These are phyloP conservation scores for Yponomeuta evonymella DNA, from an alignment of 2,888 invertebrate genomes.

Conservation along the genomic window DNA sequence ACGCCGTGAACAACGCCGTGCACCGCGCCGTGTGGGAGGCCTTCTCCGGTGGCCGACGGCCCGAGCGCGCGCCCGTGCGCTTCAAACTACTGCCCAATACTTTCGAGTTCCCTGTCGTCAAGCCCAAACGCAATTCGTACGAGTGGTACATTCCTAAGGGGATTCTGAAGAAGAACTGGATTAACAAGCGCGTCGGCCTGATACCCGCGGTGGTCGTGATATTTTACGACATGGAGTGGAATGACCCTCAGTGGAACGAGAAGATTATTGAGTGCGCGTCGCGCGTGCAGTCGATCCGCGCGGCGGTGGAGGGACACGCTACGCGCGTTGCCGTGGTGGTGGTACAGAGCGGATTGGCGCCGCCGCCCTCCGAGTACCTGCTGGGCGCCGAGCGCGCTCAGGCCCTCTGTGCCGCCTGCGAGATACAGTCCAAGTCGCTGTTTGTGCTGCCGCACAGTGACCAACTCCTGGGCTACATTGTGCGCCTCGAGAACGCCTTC, in stretches of 20 bases:
- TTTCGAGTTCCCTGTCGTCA: conserved; percentile 91
- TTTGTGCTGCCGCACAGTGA: conserved; percentile 95
- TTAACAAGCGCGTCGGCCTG: conserved; percentile 91
- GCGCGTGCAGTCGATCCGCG: conserved; percentile 87
- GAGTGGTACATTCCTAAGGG: conserved; percentile 98
- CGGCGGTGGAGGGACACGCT: conserved; percentile 82
- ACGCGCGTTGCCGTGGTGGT: conserved; percentile 91
- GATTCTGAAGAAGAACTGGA: conserved; percentile 95
- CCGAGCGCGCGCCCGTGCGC: conserved; percentile 88
- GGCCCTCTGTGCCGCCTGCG: conserved; percentile 92
- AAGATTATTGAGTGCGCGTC: conserved; percentile 96
- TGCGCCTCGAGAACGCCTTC: conserved; percentile 93
- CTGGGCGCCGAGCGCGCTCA: conserved; percentile 93
- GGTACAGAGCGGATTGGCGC: conserved; percentile 88
- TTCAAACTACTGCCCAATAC: conserved; percentile 88
- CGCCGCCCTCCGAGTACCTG: conserved; percentile 87
- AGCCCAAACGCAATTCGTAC: conserved; percentile 91
- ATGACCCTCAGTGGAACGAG: conserved; percentile 94
- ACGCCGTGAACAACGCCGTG: conserved; percentile 87
- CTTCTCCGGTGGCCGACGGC: conserved; percentile 87
- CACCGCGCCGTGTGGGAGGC: conserved; percentile 97
- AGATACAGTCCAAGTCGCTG: conserved; percentile 92
- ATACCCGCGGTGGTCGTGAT: conserved; percentile 95
- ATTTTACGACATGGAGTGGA: conserved; percentile 99
- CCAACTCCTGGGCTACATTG: conserved; percentile 84